A percentile compares a stretch with the other conserved stretches of the same genome.
Conservation (phyloP, 2,888 invertebrate genomes). For the Dasypolia templi region DNA sequence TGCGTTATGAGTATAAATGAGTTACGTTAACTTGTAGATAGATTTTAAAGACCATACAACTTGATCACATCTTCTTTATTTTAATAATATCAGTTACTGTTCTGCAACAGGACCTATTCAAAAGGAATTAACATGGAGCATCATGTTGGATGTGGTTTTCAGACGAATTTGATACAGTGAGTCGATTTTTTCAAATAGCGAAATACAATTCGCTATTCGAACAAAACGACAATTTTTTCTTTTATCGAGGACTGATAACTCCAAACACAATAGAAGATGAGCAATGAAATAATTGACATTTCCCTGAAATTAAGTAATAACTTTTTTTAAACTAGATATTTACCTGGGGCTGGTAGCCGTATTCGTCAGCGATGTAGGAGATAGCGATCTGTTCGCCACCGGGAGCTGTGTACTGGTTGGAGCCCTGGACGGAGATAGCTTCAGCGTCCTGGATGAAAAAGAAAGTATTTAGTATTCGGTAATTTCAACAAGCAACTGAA, state of each 20-base stretch:
- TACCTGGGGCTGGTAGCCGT: conserved; percentile 89
- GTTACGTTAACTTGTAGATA: neutral
- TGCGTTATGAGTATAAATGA: conserved; percentile 2
- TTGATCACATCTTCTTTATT: neutral
- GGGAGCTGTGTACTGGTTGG: conserved; percentile 88
- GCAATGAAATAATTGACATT: no score
- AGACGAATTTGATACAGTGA: neutral
- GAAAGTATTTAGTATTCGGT: neutral
- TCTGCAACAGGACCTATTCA: neutral
- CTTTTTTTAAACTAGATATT: conserved; percentile 3
- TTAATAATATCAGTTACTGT: neutral
- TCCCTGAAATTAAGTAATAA: neutral
- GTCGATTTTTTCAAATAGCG: no score
- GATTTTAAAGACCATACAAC: neutral
- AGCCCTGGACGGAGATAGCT: conserved; percentile 87
- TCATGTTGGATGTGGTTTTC: neutral
- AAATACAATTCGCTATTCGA: neutral
- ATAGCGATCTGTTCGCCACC: conserved; percentile 83
- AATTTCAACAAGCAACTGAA: neutral
- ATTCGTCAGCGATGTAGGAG: conserved; percentile 90
- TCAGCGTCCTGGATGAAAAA: conserved; percentile 76
- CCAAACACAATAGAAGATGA: no score
- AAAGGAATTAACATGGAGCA: neutral
- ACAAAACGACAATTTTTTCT: neutral
- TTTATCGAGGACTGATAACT: no score